A percentile compares a stretch with the other conserved stretches of the same genome.
phyloP scores from a whole-genome alignment of 2,888 invertebrate species.

The Pseudanteris insignis region DNA sequence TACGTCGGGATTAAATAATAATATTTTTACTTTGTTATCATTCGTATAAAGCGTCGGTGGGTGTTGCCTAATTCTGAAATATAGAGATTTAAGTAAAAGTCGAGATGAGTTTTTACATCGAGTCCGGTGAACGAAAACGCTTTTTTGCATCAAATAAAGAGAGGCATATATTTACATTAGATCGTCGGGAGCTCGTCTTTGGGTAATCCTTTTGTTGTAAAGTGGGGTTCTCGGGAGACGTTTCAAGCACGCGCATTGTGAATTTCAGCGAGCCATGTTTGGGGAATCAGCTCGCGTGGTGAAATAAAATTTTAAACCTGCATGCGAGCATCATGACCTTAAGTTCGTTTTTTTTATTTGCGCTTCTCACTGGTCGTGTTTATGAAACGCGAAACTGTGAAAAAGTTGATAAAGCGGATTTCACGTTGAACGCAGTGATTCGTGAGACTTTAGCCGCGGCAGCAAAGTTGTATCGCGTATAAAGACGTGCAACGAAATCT shows the following conservation, averaged over 20 bases:
- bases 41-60: too few relatives aligned
- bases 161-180: constrained; percentile 33
- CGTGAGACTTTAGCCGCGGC: constrained; percentile 24
- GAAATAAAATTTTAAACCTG: constrained; percentile 53
- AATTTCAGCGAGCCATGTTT: constrained; percentile 63
- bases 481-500: constrained; percentile 58
- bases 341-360: constrained; percentile 11
- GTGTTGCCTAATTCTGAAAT: too few relatives aligned
- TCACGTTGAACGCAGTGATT: constrained; percentile 50
- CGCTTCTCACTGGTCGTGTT: constrained; percentile 52
- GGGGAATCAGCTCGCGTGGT: constrained; percentile 57
- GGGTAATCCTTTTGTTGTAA: constrained; percentile 61
- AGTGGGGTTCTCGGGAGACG: constrained; percentile 56
- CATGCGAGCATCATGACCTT: constrained; percentile 32
- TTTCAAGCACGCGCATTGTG: constrained; percentile 54
- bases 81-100: too few relatives aligned
- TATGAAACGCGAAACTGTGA: constrained; percentile 66
- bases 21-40: too few relatives aligned
- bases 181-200: constrained; percentile 46
- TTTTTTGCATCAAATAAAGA: constrained; percentile 23
- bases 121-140: too few relatives aligned
- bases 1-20: too few relatives aligned
- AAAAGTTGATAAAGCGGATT: constrained; percentile 65
- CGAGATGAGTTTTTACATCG: too few relatives aligned
- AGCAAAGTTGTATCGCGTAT: constrained; percentile 43